Conservation (phyloP, 2,888 invertebrate genomes). For the Rotaria socialis region DNA sequence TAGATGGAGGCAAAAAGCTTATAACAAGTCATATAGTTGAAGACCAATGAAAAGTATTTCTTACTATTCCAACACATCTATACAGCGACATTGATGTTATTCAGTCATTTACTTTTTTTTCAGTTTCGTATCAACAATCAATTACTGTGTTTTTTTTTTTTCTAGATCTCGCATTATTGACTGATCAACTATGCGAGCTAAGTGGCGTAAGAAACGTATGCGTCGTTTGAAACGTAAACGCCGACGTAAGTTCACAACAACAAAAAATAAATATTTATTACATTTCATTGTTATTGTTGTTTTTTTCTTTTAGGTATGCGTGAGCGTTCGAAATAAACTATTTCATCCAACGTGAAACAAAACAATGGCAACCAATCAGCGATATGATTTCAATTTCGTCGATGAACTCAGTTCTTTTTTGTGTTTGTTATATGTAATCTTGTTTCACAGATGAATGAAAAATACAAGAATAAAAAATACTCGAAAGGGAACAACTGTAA, state of each 20-base stretch:
- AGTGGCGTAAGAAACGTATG: constrained; percentile 23
- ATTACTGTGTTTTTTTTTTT: background rate
- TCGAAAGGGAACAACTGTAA: too few species aligned
- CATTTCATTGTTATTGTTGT: background rate
- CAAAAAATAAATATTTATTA: background rate
- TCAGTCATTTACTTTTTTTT: background rate
- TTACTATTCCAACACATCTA: background rate
- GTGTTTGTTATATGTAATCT: background rate
- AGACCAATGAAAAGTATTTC: background rate
- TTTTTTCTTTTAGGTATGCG: background rate
- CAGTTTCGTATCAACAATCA: background rate
- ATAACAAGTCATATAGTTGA: background rate
- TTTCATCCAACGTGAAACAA: background rate
- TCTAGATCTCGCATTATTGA: constrained; percentile 16
- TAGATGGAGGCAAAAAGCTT: background rate
- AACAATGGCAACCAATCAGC: background rate
- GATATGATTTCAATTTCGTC: background rate
- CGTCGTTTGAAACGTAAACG: constrained; percentile 16
- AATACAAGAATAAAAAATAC: background rate
- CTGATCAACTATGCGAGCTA: constrained; percentile 14
- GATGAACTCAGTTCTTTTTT: background rate
- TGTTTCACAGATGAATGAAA: background rate
- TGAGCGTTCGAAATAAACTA: constrained; percentile 9
- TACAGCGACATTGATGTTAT: background rate
- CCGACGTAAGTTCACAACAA: background rate